Evolutionary conservation across 2,888 invertebrate genomes (phyloP).

Genomic region (Lasius platythorax): DNA sequence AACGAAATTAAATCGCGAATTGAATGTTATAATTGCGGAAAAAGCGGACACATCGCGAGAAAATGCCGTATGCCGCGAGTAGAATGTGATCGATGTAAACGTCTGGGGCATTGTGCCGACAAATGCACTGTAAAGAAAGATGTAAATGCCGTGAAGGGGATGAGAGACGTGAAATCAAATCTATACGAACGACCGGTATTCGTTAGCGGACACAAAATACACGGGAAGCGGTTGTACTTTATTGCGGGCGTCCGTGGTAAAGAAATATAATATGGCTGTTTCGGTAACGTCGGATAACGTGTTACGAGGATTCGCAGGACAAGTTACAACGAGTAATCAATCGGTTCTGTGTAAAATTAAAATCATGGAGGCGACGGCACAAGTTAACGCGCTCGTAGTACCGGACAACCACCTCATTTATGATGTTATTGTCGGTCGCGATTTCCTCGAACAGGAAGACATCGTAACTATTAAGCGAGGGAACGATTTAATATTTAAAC

Average conservation of each 20-base stretch:
- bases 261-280: neutral
- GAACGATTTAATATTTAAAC: neutral
- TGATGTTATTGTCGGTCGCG: slow-evolving; percentile 12
- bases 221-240: no score
- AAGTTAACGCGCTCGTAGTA: neutral
- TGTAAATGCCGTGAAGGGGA: neutral
- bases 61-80: neutral
- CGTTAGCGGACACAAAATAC: no score
- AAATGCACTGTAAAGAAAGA: neutral
- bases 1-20: no score
- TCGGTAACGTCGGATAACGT: neutral
- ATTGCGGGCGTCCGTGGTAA: neutral
- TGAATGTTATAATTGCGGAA: neutral
- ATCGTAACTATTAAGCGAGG: neutral
- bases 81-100: neutral
- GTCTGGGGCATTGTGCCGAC: neutral
- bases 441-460: slow-evolving; percentile 8
- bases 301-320: neutral
- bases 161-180: no score
- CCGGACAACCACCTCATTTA: neutral
- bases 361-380: neutral
- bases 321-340: neutral
- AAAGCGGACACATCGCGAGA: neutral
- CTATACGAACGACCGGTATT: no score
- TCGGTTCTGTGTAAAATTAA: neutral